A percentile compares a stretch with the other conserved stretches of the same genome.
phyloP scores from a whole-genome alignment of 2,888 invertebrate species.

The Aphidoletes aphidimyza region DNA sequence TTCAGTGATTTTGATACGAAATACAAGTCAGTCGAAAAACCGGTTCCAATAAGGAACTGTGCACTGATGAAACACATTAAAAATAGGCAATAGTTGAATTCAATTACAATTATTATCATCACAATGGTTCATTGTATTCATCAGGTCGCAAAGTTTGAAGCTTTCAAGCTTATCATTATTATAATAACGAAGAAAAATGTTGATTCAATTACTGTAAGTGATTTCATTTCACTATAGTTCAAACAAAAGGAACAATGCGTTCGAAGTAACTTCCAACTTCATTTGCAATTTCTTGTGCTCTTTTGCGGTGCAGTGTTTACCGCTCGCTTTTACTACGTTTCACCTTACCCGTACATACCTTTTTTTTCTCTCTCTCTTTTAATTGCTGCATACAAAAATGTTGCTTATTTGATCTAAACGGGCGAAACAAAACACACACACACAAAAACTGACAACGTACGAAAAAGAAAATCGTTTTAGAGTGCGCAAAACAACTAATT shows the following conservation, averaged over 20 bases:
- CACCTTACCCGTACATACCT: too few species aligned
- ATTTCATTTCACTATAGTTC: conserved; percentile 41
- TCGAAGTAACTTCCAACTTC: not conserved
- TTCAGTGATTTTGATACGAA: not conserved
- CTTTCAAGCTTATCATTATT: conserved; percentile 25
- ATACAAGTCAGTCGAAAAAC: too few species aligned
- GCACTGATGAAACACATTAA: not conserved
- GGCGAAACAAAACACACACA: not conserved
- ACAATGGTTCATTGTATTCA: conserved; percentile 34
- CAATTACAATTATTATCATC: conserved; percentile 52
- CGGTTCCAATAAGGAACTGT: not conserved
- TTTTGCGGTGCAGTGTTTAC: not conserved
- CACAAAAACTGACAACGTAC: not conserved
- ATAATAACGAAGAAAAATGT: conserved; percentile 1
- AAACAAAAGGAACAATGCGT: not conserved
- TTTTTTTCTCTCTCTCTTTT: too few species aligned
- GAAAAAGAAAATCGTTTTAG: not conserved
- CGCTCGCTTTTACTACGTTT: not conserved
- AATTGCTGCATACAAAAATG: too few species aligned
- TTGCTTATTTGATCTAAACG: too few species aligned
- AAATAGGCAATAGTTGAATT: conserved; percentile 8
- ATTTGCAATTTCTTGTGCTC: not conserved
- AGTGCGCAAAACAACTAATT: not conserved
- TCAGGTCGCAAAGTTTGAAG: conserved; percentile 32
- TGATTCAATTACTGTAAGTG: conserved; percentile 28